Conservation (phyloP, 2,888 invertebrate species). For the Dorcus parallelipipedus region DNA sequence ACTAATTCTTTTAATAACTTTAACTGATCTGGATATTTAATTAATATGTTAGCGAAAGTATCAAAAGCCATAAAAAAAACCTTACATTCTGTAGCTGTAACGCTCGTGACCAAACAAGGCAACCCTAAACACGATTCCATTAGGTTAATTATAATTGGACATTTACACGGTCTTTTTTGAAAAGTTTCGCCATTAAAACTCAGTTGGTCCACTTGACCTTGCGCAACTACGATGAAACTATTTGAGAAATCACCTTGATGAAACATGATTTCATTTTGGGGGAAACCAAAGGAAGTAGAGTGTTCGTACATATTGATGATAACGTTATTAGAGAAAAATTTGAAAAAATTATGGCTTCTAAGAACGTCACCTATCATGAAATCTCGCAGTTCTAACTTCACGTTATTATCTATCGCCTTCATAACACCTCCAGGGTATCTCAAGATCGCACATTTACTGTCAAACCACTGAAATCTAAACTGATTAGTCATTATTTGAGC, state of each 20-base stretch:
- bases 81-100: slow-evolving; percentile 3
- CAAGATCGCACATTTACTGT: slow-evolving; percentile 7
- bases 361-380: background rate
- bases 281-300: background rate
- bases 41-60: slow-evolving; percentile 4
- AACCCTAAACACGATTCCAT: background rate
- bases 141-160: background rate
- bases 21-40: slow-evolving; percentile 1
- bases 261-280: slow-evolving; percentile 9
- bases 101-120: background rate
- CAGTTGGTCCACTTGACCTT: slow-evolving; percentile 6
- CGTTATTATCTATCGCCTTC: slow-evolving; percentile 2
- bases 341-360: slow-evolving; percentile 2
- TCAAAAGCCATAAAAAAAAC: background rate
- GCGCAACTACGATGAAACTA: slow-evolving; percentile 1
- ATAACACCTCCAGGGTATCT: background rate
- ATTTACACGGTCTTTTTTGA: background rate
- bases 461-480: slow-evolving; percentile 13
- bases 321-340: slow-evolving; percentile 6
- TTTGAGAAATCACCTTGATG: slow-evolving; percentile 6
- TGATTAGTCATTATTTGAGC: too few relatives aligned
- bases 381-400: slow-evolving; percentile 3
- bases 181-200: background rate
- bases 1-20: slow-evolving; percentile 3
- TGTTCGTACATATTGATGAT: slow-evolving; percentile 8